Evolutionary conservation across 2,113 vertebrate species (phyloP).

Genomic region (Oncorhynchus nerka): DNA sequence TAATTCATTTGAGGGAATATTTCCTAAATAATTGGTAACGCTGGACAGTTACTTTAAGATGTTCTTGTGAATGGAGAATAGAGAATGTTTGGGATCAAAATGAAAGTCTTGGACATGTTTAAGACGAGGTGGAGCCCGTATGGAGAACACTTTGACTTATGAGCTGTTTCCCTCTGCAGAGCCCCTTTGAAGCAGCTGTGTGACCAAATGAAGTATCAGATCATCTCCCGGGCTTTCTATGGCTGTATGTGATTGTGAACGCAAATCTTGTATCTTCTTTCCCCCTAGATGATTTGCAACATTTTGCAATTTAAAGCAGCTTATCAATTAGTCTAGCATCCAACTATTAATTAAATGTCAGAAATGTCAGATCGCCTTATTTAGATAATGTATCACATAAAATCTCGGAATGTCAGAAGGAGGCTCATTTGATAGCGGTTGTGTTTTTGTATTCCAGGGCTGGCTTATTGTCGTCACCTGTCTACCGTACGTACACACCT

Average conservation of each 20-base stretch:
- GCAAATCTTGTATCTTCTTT: background rate
- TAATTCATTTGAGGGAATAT: too few species aligned
- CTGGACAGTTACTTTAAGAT: too few species aligned
- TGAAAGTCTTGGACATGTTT: too few species aligned
- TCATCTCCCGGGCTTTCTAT: slow-evolving; percentile 97
- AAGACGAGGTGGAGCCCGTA: too few species aligned
- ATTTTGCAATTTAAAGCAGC: background rate
- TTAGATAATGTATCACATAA: background rate
- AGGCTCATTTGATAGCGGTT: background rate
- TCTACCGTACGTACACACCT: slow-evolving; percentile 96
- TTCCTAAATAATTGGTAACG: too few species aligned
- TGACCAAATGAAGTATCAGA: slow-evolving; percentile 99
- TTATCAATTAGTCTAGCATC: background rate
- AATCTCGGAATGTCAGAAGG: background rate
- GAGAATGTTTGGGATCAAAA: too few species aligned
- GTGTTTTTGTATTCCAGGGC: slow-evolving; percentile 72
- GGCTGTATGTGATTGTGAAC: slow-evolving; percentile 83
- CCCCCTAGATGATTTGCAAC: background rate
- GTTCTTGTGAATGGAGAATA: too few species aligned
- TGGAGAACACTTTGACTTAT: background rate
- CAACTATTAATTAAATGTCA: background rate
- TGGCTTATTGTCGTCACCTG: slow-evolving; percentile 96
- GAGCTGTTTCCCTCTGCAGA: slow-evolving; percentile 63
- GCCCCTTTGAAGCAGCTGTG: slow-evolving; percentile 93
- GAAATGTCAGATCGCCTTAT: background rate